These are phyloP conservation scores for Priocnemis perturbator DNA, from an alignment of 2,888 invertebrate genomes.

Conservation along the genomic window DNA sequence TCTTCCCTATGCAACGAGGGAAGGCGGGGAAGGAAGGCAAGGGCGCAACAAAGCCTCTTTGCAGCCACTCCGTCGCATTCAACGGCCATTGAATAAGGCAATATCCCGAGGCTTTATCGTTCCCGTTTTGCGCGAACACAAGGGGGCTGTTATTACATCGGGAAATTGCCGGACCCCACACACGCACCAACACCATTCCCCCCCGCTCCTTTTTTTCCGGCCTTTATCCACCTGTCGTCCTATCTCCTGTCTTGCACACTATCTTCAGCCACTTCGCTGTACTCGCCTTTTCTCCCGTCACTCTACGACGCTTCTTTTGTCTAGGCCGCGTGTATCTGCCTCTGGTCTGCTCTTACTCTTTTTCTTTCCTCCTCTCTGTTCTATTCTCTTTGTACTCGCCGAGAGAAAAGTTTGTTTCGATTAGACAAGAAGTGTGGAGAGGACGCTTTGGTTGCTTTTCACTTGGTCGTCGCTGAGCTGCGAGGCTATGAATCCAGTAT, in stretches of 20 bases:
- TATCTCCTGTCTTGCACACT: too few relatives aligned
- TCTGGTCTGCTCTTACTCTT: too few relatives aligned
- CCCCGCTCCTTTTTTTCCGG: not conserved
- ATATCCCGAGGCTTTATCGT: conserved; percentile 48
- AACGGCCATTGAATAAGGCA: conserved; percentile 52
- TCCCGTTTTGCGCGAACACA: conserved; percentile 43
- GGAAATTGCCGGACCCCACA: conserved; percentile 44
- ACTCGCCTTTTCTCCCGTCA: too few relatives aligned
- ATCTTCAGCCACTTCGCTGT: too few relatives aligned
- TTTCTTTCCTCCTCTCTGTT: not conserved
- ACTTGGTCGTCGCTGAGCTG: too few relatives aligned
- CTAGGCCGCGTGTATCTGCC: not conserved
- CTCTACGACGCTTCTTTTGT: conserved; percentile 7
- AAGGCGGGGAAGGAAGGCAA: not conserved
- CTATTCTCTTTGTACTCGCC: not conserved
- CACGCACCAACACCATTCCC: conserved; percentile 7
- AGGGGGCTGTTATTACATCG: conserved; percentile 50
- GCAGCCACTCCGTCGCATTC: conserved; percentile 43
- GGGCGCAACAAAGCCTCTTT: conserved; percentile 50
- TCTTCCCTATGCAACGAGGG: not conserved
- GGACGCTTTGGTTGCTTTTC: too few relatives aligned
- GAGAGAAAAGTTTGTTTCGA: conserved; percentile 22
- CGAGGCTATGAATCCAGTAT: too few relatives aligned
- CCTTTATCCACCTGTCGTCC: not conserved
- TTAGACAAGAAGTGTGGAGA: too few relatives aligned